Base-by-base conservation (phyloP, 2,888 invertebrate genomes). In the Eilema depressum region DNA sequence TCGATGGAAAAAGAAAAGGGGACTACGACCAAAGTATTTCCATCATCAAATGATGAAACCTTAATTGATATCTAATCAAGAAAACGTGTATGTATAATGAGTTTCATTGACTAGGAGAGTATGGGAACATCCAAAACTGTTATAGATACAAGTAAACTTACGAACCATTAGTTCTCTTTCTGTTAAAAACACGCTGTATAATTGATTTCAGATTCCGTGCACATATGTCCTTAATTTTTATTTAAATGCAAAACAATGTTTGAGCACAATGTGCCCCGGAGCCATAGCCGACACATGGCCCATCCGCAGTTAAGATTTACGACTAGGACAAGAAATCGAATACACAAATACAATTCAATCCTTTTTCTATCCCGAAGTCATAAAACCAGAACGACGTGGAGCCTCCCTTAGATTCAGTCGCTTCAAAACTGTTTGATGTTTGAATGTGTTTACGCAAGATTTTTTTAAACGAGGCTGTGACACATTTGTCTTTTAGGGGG, bases 301-400 rank as follows among this genome's bases (percentile, higher is more conserved):
- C 63, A 64, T 62, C 53, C 33, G 41, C 47, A 37, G 37, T 28
- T 66, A 66, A 63, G 66, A 66, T 70, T 70, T 47, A 68, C 71
- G 56, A 62, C 33, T 17, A 23, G 56, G 59, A 68, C 68, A 68
- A 66, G 28, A 60, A 71, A 68, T 57, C 28, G 61, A 23, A 61
- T 33, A 71, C 59, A 63, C 63, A 57, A 65, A 63, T 28, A 68
- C 61, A 62, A 63, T 68, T 68, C 62, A 68, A 72, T 68, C 68
- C 65, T 68, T 65, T 71, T 68, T 66, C 70, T 30, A 72, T 72
- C 62, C 71, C 71, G 65, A 65, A 72, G 60, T 62, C 41, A 72
- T 72, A 72, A 72, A 72, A 68, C 57, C 37, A 68, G 68, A 68
- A 68, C 62, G 68, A 37, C 66, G 30, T 30, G 26, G 53, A 37